Evolutionary conservation across 2,113 vertebrate species (phyloP).

Genomic region (Microcebus murinus): DNA sequence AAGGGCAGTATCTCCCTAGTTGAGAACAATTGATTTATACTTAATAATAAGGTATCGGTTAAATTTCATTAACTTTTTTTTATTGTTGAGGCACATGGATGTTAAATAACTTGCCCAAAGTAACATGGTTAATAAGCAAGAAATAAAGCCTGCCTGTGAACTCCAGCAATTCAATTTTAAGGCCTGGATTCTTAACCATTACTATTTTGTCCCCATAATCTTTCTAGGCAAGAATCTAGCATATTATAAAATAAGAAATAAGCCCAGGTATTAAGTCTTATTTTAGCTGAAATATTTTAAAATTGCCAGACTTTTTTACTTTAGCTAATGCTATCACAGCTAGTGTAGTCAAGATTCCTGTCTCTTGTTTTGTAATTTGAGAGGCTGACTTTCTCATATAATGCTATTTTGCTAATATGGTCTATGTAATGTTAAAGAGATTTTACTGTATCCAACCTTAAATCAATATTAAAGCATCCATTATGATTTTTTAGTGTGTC

Average conservation of each 20-base stretch:
- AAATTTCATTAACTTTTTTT: neutral
- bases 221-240: neutral
- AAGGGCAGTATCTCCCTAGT: neutral
- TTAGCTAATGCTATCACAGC: constrained; percentile 43
- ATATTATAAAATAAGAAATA: neutral
- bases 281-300: constrained; percentile 1
- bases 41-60: neutral
- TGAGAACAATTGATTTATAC: neutral
- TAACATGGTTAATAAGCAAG: neutral
- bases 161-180: neutral
- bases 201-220: neutral
- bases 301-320: neutral
- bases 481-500: neutral
- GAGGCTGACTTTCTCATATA: neutral
- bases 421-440: constrained; percentile 30
- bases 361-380: constrained; percentile 31
- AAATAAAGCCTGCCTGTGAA: neutral
- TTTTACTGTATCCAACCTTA: constrained; percentile 46
- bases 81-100: neutral
- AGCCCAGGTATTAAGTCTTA: neutral
- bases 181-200: neutral
- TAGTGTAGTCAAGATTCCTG: neutral
- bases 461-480: neutral
- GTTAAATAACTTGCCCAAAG: neutral
- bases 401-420: neutral